Percentiles rank a stretch among this genome's conserved stretches.
These are phyloP conservation scores for Andrena trimmerana DNA, from an alignment of 2,888 invertebrate genomes.

Conservation along the genomic window DNA sequence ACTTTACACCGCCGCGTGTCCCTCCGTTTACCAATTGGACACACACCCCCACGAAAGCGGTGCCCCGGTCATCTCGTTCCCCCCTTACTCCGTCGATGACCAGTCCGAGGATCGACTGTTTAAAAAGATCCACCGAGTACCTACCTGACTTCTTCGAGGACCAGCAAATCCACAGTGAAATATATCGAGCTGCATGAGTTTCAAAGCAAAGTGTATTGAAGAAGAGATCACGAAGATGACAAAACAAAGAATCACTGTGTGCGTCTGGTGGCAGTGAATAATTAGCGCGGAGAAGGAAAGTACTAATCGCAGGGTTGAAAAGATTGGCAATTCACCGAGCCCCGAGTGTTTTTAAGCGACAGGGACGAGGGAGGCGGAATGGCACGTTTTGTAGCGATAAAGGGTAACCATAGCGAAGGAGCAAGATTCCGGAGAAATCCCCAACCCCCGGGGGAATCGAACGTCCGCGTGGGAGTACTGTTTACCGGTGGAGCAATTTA, in stretches of 20 bases:
- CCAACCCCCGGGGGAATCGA: conserved; percentile 55
- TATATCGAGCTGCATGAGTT: background rate
- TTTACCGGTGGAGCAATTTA: conserved; percentile 80
- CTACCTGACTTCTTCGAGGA: background rate
- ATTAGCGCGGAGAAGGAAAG: no score
- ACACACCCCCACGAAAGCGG: conserved; percentile 60
- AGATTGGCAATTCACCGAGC: background rate
- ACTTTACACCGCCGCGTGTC: conserved; percentile 60
- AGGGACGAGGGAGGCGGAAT: background rate
- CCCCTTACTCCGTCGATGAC: conserved; percentile 13
- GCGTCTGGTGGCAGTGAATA: background rate
- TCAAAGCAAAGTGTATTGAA: background rate
- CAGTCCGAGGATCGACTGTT: background rate
- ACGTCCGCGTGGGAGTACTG: conserved; percentile 78
- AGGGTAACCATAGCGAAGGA: conserved; percentile 14
- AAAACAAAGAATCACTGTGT: background rate
- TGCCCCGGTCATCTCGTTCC: background rate
- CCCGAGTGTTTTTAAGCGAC: background rate
- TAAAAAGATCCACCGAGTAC: background rate
- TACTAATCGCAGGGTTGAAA: background rate
- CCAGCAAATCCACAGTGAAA: background rate
- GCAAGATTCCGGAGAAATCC: conserved; percentile 59
- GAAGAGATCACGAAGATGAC: background rate
- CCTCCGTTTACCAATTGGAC: conserved; percentile 72
- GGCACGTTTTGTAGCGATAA: background rate